phyloP scores from a whole-genome alignment of 2,113 vertebrate genomes.

The Leiothrix lutea region DNA sequence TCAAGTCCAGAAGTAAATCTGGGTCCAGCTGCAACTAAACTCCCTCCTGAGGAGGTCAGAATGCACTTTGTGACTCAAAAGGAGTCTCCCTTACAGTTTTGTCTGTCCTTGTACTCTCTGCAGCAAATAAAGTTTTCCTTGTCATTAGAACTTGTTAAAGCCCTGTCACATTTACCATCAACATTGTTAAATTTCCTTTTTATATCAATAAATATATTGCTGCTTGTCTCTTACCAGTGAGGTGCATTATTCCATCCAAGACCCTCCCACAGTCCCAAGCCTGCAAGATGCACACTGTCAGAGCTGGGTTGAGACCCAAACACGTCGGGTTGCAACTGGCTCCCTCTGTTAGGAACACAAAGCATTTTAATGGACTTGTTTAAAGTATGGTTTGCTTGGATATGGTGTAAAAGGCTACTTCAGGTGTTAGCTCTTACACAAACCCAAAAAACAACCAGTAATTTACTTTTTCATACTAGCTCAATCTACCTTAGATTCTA shows the following conservation, averaged over 20 bases:
- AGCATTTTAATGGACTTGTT: not conserved
- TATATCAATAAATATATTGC: not conserved
- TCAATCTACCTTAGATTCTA: not conserved
- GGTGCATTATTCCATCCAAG: not conserved
- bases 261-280: not conserved
- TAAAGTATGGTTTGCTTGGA: not conserved
- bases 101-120: not conserved
- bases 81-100: not conserved
- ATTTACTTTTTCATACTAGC: not conserved
- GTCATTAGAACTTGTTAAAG: not conserved
- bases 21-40: not conserved
- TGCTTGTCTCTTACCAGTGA: not conserved
- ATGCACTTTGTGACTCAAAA: not conserved
- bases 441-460: not conserved
- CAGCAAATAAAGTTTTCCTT: not conserved
- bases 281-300: not conserved
- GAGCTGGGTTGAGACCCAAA: not conserved
- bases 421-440: not conserved
- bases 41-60: not conserved
- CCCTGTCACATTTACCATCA: not conserved
- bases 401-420: not conserved
- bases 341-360: not conserved
- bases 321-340: fast-evolving
- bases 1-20: fast-evolving
- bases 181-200: not conserved